A percentile compares a stretch with the other conserved stretches of the same genome.
Evolutionary conservation across 2,888 invertebrate genomes (phyloP).

Genomic region (Nomada fabriciana): DNA sequence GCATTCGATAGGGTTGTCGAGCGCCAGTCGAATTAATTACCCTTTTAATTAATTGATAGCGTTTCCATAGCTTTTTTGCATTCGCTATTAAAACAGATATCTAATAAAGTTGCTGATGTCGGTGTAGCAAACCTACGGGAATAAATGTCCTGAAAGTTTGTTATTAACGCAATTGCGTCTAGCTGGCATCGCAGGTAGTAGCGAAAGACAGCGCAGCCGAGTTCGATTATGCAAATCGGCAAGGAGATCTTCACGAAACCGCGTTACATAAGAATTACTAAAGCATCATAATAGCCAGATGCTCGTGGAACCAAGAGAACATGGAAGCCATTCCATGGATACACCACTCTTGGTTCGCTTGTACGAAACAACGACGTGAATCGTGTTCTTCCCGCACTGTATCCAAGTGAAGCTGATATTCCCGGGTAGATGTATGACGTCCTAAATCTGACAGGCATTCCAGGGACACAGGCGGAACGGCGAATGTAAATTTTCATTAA

Average conservation of each 20-base stretch:
- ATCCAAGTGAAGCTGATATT: slow-evolving; percentile 44
- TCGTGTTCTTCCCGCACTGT: slow-evolving; percentile 3
- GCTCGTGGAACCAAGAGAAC: slow-evolving; percentile 15
- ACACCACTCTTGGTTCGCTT: slow-evolving; percentile 21
- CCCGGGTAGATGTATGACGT: slow-evolving; percentile 36
- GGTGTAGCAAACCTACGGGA: slow-evolving; percentile 51
- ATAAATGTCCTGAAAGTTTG: slow-evolving; percentile 76
- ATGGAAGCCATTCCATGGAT: not conserved
- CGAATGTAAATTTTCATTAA: slow-evolving; percentile 63
- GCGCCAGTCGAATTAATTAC: slow-evolving; percentile 37
- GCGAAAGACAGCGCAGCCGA: slow-evolving; percentile 18
- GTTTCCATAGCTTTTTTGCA: not conserved
- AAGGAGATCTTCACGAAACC: slow-evolving; percentile 33
- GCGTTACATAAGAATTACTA: slow-evolving; percentile 52
- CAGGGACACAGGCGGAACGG: not conserved
- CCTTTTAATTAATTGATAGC: slow-evolving; percentile 45
- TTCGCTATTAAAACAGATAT: slow-evolving; percentile 4
- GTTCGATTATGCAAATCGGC: slow-evolving; percentile 68
- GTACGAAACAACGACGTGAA: not conserved
- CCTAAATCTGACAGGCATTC: slow-evolving; percentile 25
- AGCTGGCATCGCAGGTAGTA: slow-evolving; percentile 24
- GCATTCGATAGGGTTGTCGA: slow-evolving; percentile 25
- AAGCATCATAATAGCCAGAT: slow-evolving; percentile 39
- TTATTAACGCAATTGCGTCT: slow-evolving; percentile 71
- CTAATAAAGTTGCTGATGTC: slow-evolving; percentile 1